A percentile compares a stretch with the other conserved stretches of the same genome.
phyloP scores from a whole-genome alignment of 2,888 invertebrate genomes.

The Abrostola triplasia region DNA sequence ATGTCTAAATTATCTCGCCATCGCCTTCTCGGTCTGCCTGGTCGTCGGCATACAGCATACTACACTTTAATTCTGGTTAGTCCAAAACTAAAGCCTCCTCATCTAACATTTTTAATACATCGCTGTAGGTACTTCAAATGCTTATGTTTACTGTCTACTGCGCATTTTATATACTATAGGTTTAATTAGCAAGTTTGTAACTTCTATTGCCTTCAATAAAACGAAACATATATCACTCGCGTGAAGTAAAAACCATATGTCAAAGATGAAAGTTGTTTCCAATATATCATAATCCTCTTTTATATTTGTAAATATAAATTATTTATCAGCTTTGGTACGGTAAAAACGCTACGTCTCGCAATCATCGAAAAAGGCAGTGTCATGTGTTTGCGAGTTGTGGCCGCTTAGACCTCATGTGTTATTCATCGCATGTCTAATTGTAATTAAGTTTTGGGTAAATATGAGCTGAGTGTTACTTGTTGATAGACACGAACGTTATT shows the following conservation, averaged over 20 bases:
- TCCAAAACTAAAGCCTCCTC: too few species aligned
- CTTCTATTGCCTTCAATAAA: constrained; percentile 8
- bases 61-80: too few species aligned
- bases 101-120: background rate
- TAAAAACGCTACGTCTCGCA: constrained; percentile 32
- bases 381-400: constrained; percentile 16
- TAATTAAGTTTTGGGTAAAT: constrained; percentile 31
- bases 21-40: too few species aligned
- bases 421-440: constrained; percentile 43
- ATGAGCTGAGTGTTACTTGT: constrained; percentile 14
- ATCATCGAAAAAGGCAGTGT: constrained; percentile 39
- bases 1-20: too few species aligned
- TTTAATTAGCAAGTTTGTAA: background rate
- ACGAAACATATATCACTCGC: constrained; percentile 1
- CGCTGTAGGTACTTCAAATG: background rate
- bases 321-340: constrained; percentile 21
- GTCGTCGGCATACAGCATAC: too few species aligned
- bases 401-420: constrained; percentile 37
- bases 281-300: constrained; percentile 20
- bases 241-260: constrained; percentile 5
- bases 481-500: constrained; percentile 12
- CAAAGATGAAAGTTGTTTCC: constrained; percentile 32
- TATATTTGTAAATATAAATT: constrained; percentile 18
- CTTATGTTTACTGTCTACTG: background rate
- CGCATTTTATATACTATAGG: background rate